phyloP scores from a whole-genome alignment of 2,113 vertebrate species.

The Brachypteracias leptosomus region DNA sequence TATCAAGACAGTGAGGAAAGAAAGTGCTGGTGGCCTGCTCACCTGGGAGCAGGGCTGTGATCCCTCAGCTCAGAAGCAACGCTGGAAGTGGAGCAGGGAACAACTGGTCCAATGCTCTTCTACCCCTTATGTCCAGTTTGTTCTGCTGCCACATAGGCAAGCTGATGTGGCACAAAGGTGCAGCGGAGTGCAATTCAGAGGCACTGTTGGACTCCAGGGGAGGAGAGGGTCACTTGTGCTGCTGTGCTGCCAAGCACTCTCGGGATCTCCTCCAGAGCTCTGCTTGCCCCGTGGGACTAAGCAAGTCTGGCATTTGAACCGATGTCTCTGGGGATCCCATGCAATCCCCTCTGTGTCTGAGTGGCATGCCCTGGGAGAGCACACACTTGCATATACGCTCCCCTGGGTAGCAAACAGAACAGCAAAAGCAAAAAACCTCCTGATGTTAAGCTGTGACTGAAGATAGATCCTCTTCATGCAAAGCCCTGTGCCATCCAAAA shows the following conservation, averaged over 20 bases:
- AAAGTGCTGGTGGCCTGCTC: not conserved
- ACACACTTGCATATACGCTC: not conserved
- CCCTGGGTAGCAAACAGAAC: not conserved
- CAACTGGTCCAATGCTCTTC: not conserved
- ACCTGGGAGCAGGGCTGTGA: not conserved
- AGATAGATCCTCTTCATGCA: not conserved
- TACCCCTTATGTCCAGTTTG: not conserved
- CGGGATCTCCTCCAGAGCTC: not conserved
- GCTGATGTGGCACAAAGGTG: not conserved
- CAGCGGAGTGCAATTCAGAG: accelerated
- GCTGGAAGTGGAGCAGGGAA: not conserved
- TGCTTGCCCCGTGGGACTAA: not conserved
- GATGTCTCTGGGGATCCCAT: not conserved
- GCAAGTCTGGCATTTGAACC: not conserved
- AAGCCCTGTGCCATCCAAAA: conserved; percentile 17
- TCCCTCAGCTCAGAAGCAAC: not conserved
- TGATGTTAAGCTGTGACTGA: not conserved
- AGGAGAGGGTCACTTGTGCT: accelerated
- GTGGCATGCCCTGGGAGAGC: not conserved
- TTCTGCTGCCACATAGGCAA: not conserved
- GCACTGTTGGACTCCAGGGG: not conserved
- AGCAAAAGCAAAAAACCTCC: not conserved
- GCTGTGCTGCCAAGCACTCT: not conserved
- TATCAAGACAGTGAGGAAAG: not conserved
- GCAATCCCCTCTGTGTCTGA: not conserved